phyloP scores from a whole-genome alignment of 2,113 vertebrate species.

The Ancistrus triradiatus region DNA sequence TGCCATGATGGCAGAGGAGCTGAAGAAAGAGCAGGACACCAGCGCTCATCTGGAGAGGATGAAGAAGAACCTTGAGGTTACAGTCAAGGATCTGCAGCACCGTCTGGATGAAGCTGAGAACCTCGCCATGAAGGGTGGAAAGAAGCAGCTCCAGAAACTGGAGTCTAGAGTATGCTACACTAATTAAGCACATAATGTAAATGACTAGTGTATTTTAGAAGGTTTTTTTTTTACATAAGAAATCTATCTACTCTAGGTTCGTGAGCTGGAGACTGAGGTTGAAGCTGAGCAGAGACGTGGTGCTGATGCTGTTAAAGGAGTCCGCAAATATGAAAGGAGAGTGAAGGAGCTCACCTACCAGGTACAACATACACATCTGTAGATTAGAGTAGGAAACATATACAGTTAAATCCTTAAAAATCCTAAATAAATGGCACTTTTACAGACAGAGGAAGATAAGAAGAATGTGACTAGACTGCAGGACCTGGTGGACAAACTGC shows the following conservation, averaged over 20 bases:
- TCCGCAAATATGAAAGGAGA: too few species aligned
- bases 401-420: too few species aligned
- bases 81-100: conserved; percentile 74
- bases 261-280: conserved; percentile 75
- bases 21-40: conserved; percentile 86
- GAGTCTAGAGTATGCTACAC: conserved; percentile 66
- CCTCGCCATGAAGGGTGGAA: conserved; percentile 77
- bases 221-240: too few species aligned
- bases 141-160: too few species aligned
- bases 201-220: too few species aligned
- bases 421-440: neutral
- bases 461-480: too few species aligned
- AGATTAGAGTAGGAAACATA: too few species aligned
- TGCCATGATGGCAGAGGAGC: conserved; percentile 82
- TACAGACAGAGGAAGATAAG: conserved; percentile 28
- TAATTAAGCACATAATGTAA: neutral
- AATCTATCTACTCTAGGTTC: too few species aligned
- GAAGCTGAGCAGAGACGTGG: too few species aligned
- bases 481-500: conserved; percentile 75
- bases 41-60: conserved; percentile 83
- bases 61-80: conserved; percentile 78
- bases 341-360: too few species aligned
- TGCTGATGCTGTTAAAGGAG: too few species aligned
- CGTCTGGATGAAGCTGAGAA: conserved; percentile 76
- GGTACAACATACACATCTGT: conserved; percentile 27